Conservation (phyloP, 2,113 vertebrate species). For the Catagonus wagneri region DNA sequence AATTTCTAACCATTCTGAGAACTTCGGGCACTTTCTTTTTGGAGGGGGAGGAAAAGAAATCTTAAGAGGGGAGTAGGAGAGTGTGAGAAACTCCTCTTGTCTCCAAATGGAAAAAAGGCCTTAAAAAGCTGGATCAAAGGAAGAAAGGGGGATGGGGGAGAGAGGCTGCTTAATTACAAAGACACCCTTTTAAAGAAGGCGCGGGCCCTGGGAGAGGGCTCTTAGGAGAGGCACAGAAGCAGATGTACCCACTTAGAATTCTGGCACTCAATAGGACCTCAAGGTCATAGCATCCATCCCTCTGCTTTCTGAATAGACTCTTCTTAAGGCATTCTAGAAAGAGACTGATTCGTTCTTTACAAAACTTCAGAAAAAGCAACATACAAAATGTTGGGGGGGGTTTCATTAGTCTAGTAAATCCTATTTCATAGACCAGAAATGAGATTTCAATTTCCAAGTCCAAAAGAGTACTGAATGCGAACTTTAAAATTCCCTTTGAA, state of each 20-base stretch:
- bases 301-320: conserved; percentile 55
- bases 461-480: neutral
- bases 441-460: conserved; percentile 43
- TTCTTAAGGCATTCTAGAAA: conserved; percentile 61
- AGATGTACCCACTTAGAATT: conserved; percentile 78
- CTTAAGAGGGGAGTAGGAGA: conserved; percentile 45
- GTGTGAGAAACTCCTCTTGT: conserved; percentile 79
- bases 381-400: neutral
- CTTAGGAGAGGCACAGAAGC: conserved; percentile 69
- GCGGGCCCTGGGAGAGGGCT: conserved; percentile 70
- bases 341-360: neutral
- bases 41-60: neutral
- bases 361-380: conserved; percentile 42
- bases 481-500: conserved; percentile 47
- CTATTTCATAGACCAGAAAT: conserved; percentile 56
- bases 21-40: neutral
- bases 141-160: conserved; percentile 66
- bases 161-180: conserved; percentile 78
- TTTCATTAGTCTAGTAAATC: conserved; percentile 35
- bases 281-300: conserved; percentile 71
- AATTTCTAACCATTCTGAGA: conserved; percentile 66
- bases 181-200: conserved; percentile 78
- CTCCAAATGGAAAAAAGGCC: conserved; percentile 64
- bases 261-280: conserved; percentile 68
- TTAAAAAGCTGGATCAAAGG: conserved; percentile 78